These are phyloP conservation scores for Penaeus indicus DNA, from an alignment of 1,140 invertebrate genomes.

Conservation along the genomic window DNA sequence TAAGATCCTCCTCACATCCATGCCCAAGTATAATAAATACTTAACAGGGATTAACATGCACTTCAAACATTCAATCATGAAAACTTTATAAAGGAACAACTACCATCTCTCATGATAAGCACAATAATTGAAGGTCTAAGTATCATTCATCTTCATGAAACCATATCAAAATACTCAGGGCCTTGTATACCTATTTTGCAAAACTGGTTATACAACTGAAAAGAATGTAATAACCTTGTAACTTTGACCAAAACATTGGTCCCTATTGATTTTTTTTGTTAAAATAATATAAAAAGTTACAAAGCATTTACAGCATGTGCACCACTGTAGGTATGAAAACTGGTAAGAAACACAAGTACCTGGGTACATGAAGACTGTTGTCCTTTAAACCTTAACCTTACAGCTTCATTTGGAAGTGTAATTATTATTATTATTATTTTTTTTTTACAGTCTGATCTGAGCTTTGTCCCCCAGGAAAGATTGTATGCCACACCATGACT, in stretches of 20 bases:
- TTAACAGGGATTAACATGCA: constrained; percentile 36
- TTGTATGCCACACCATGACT: too few species aligned
- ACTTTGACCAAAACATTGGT: constrained; percentile 52
- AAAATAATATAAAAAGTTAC: constrained; percentile 56
- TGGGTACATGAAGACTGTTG: constrained; percentile 37
- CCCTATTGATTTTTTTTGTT: constrained; percentile 47
- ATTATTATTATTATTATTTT: not conserved
- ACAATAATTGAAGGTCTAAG: constrained; percentile 31
- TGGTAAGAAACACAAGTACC: constrained; percentile 29
- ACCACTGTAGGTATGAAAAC: constrained; percentile 39
- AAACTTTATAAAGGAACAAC: constrained; percentile 54
- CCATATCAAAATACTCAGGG: too few species aligned
- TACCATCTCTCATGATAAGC: constrained; percentile 51
- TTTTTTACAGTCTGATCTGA: constrained; percentile 28
- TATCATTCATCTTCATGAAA: too few species aligned
- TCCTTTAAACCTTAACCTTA: not conserved
- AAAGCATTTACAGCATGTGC: constrained; percentile 55
- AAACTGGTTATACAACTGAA: too few species aligned
- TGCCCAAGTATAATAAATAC: constrained; percentile 33
- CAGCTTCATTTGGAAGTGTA: not conserved
- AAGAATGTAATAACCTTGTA: constrained; percentile 33
- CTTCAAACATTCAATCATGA: constrained; percentile 38
- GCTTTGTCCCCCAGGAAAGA: not conserved
- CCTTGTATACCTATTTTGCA: constrained; percentile 3
- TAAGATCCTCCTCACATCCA: constrained; percentile 2